Base-by-base conservation (phyloP, 2,797 vertebrate genomes). In the Podarcis siculus region DNA sequence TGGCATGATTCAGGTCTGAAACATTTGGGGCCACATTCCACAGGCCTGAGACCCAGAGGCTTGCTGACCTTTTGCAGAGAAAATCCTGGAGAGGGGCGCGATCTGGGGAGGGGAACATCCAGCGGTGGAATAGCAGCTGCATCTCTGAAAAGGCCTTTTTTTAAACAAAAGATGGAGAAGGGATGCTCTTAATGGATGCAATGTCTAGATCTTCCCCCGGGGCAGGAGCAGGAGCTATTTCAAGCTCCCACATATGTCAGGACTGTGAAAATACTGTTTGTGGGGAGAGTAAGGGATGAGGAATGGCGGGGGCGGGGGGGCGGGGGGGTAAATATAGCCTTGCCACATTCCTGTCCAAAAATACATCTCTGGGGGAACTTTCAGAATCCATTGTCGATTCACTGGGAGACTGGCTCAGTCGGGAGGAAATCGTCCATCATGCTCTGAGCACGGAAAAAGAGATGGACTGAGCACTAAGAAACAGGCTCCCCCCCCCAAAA, bases 281-380 rank as follows among this genome's bases (percentile, higher is more conserved):
- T 77, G 92, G 87, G 82, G 8, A 49, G 85, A 90, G 90, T 91
- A 93, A 90, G 89, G 87, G 84, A 67, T 90, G 87, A 92, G 95
- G 94, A 95, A 95, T 89, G 90, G 92, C 15, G 7, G 8, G 39
- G 81, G 25, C 23, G 32, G 35, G 3, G 23, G 23, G 4, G 32
- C 23, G 3, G 23, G 23, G 4, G 49, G 92, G 85, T 89, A 92
- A 95, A 96, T 94, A 95, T 92, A 95, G 91, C 90, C 15, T 21
- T 73, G 82, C 77, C 79, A 86, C 93, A 96, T 97, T 96, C 94
- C 89, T 94, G 95, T 95, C 94, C 93, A 86, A 95, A 96, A 89
- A 92, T 79, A 25, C 91, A 88, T 95, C 95, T 94, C 91, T 93
- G 93, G 90, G 89, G 86, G 95, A 91, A 87, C 42, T 88, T 92